Conservation (phyloP, 53 echinoderm and acorn worm species). For the Antedon mediterranea region DNA sequence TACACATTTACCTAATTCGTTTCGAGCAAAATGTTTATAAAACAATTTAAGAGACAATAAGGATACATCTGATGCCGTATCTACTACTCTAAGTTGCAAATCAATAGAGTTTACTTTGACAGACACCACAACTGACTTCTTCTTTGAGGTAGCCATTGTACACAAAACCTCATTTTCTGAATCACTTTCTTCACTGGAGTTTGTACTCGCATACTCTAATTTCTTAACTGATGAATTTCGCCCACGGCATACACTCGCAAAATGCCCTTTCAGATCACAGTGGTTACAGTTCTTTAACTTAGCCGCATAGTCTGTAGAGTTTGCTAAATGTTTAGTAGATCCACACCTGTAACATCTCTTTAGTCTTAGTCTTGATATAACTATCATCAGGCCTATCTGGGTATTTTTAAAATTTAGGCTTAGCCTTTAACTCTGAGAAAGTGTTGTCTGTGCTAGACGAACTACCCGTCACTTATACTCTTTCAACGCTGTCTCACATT, state of each 20-base stretch:
- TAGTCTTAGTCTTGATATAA: not conserved
- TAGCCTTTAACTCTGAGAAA: not conserved
- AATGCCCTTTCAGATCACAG: slow-evolving; percentile 13
- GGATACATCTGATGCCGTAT: not conserved
- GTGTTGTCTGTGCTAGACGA: no score
- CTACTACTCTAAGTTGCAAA: not conserved
- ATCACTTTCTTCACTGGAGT: not conserved
- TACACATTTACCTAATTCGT: not conserved
- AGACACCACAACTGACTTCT: no score
- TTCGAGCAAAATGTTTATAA: not conserved
- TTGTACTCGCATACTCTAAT: not conserved
- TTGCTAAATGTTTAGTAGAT: slow-evolving; percentile 18
- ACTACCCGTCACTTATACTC: not conserved
- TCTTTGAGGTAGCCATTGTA: no score
- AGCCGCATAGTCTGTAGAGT: slow-evolving; percentile 20
- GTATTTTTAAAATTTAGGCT: not conserved
- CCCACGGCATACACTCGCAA: slow-evolving; percentile 2
- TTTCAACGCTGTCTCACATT: not conserved
- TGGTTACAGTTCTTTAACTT: no score
- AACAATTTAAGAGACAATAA: not conserved
- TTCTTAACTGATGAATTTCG: not conserved
- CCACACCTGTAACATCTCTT: slow-evolving; percentile 32
- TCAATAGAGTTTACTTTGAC: no score
- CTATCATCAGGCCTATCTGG: not conserved
- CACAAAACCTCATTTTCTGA: not conserved